Evolutionary conservation across 1,140 invertebrate species (phyloP).

Genomic region (Wiebesia pumilae): DNA sequence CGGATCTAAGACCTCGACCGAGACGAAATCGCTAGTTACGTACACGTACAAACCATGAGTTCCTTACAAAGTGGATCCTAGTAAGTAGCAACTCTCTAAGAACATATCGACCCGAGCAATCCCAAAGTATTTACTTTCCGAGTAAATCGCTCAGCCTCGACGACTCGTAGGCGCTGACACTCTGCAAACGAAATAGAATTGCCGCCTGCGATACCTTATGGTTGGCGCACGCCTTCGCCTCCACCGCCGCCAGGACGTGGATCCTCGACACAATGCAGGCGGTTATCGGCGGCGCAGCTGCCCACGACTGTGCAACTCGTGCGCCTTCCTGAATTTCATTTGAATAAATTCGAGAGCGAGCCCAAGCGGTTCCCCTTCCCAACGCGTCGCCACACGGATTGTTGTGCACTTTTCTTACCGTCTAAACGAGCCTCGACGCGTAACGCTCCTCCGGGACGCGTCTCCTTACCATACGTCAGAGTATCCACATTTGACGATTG

Average conservation of each 20-base stretch:
- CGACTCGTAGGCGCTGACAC: neutral
- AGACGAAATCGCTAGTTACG: too few relatives aligned
- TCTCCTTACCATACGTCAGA: too few relatives aligned
- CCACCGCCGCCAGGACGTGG: neutral
- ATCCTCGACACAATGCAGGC: neutral
- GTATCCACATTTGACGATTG: too few relatives aligned
- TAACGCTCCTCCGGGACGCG: too few relatives aligned
- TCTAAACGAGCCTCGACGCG: neutral
- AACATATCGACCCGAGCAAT: too few relatives aligned
- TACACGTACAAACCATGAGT: too few relatives aligned
- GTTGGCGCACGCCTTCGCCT: constrained; percentile 1
- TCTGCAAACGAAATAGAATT: neutral
- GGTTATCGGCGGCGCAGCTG: constrained; percentile 35
- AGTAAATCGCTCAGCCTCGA: neutral
- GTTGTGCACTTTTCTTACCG: neutral
- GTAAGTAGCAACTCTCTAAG: too few relatives aligned
- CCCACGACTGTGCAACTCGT: neutral
- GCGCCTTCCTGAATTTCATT: constrained; percentile 37
- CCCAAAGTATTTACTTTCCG: too few relatives aligned
- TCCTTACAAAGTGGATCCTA: too few relatives aligned
- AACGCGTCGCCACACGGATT: neutral
- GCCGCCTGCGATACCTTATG: neutral
- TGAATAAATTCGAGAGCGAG: constrained; percentile 49
- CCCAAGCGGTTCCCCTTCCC: neutral
- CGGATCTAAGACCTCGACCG: too few relatives aligned